Conservation (phyloP, 2,797 vertebrate species). For the Sebastes minor region DNA sequence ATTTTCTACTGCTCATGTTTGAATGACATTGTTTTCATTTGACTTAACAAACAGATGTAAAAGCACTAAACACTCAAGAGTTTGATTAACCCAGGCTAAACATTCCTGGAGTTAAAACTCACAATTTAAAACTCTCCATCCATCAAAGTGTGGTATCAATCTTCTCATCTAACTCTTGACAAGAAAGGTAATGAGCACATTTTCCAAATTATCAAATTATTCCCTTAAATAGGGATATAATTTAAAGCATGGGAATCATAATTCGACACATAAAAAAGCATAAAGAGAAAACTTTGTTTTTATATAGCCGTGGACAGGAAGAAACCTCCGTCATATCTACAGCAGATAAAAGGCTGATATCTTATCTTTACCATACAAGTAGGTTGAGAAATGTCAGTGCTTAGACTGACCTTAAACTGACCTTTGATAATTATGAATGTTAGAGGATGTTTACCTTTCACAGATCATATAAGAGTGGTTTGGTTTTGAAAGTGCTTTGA, state of each 20-base stretch:
- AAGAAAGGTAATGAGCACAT: not conserved
- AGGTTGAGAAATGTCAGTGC: not conserved
- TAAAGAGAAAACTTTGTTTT: not conserved
- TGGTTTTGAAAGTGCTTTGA: not conserved
- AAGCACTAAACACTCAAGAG: not conserved
- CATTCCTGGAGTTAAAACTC: not conserved
- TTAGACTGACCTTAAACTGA: not conserved
- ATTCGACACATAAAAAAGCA: not conserved
- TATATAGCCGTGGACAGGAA: not conserved
- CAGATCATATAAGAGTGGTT: not conserved
- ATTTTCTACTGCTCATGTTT: not conserved
- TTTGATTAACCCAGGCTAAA: not conserved
- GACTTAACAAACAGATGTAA: not conserved
- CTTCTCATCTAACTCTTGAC: not conserved
- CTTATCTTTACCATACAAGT: not conserved
- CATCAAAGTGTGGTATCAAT: too few species aligned
- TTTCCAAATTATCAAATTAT: not conserved
- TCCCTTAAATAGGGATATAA: not conserved
- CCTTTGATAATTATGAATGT: not conserved
- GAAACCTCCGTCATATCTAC: not conserved
- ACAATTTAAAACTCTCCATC: not conserved
- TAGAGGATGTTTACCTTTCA: not conserved
- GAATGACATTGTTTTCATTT: not conserved
- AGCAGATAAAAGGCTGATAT: not conserved
- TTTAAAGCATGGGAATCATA: not conserved